These are phyloP conservation scores for Ctenochaetus hawaiiensis DNA, from an alignment of 2,797 vertebrate genomes.

Conservation along the genomic window DNA sequence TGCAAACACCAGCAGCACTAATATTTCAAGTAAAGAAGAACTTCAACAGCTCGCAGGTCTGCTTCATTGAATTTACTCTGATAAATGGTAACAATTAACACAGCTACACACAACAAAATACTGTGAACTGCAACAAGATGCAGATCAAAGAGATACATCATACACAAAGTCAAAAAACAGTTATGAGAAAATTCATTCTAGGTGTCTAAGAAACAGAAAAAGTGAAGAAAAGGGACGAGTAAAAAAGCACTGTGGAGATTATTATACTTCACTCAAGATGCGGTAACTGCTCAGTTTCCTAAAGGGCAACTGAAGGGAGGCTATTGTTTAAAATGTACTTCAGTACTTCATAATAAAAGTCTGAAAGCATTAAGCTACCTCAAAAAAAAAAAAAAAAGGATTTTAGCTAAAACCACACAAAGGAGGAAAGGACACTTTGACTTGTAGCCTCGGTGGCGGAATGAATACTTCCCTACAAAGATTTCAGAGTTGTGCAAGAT, in stretches of 20 bases:
- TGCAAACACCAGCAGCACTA: not conserved
- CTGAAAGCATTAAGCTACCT: not conserved
- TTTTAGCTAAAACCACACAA: conserved; percentile 26
- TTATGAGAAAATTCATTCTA: not conserved
- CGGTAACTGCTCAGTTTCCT: not conserved
- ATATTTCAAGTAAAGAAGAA: not conserved
- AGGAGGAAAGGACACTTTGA: not conserved
- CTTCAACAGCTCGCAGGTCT: not conserved
- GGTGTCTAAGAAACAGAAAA: not conserved
- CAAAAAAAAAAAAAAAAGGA: not conserved
- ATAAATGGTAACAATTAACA: not conserved
- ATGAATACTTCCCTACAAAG: conserved; percentile 50
- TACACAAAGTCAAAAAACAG: not conserved
- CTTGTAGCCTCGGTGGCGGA: not conserved
- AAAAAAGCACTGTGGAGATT: conserved; percentile 1
- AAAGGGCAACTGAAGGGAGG: not conserved
- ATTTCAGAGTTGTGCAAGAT: conserved; percentile 52
- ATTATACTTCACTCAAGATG: conserved; percentile 9
- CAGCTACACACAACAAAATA: not conserved
- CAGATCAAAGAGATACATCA: not conserved
- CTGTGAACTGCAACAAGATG: not conserved
- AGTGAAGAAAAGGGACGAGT: not conserved
- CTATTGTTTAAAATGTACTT: not conserved
- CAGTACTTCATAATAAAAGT: not conserved
- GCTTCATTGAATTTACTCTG: not conserved